Evolutionary conservation across 2,888 invertebrate genomes (phyloP), one percentile per base, ranked within the genome.

Genomic region (Eucera pruinosa): DNA sequence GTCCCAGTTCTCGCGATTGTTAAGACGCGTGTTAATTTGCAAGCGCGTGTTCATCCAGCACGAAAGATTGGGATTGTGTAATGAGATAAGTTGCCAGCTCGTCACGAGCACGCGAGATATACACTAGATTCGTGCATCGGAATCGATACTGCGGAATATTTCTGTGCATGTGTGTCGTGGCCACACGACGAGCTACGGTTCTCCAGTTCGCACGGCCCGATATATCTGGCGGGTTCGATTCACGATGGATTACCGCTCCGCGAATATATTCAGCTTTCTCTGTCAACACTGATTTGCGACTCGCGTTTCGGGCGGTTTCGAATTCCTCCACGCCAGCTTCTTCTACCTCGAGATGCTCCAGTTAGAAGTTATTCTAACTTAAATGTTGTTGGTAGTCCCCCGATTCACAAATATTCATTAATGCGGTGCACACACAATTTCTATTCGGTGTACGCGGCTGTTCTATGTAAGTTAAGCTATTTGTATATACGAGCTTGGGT

Each of bases 1-100:
- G 55, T 18, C 20, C 47, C 41, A 41, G 48, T 57, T 50, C 43
- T 25, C 71, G 48, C 30, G 20, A 55, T 48, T 45, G 48, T 71
- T 54, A 39, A 2, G 9, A 41, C 39, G 33, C 48, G 45, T 39
- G 68, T 65, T 62, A 54, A 65, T 61, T 72, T 50, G 66, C 58
- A 48, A 67, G 43, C 66, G 43, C 45, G 58, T 43, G 30, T 60
- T 64, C 68, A 69, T 73, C 80, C 80, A 55, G 23, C 55, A 58
- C 48, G 71, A 76, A 72, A 70, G 79, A 85, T 80, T 85, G 78
- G 76, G 77, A 79, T 81, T 81, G 76, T 83, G 76, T 82, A 81
- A 83, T 75, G 75, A 81, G 81, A 80, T 82, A 80, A 85, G 77
- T 77, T 68, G 68, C 70, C 54, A 57, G 78, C 52, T 75, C 82